Evolutionary conservation across 2,888 invertebrate species (phyloP), one percentile per base, ranked within the genome.

Genomic region (Belgica antarctica): DNA sequence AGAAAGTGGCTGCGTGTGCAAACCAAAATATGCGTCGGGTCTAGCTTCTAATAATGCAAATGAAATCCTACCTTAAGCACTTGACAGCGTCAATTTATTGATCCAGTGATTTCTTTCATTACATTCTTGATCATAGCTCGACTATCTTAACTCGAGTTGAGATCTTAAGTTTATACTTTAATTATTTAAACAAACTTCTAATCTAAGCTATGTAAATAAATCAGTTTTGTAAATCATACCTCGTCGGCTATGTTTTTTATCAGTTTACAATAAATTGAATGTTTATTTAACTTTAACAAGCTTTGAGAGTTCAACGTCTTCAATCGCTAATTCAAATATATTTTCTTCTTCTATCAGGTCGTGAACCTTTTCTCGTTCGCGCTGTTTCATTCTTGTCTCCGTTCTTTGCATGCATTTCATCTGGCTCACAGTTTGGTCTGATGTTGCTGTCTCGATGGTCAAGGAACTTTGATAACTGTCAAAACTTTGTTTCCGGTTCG

Each of bases 1-100:
- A 25, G 94, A 95, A 79, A 94, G 92, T 75, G 94, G 94, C n/a
- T 95, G 94, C 78, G 92, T 93, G 27, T 95, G 94, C 79, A 88
- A 89, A 75, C 85, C 86, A 8, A 81, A 81, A 73, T 81, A 81
- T 72, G 79, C 81, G 36, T 78, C 79, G 74, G 34, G 68, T 12
- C 4, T 19, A 22, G 24, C 47, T 8, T 47, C 27, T 19, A 28
- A 24, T 1, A 22, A 57, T n/a, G 68, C 57, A 12, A 27, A 28
- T 17, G 68, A 68, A 28, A 28, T 68, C 12, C 52, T 68, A 19
- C 68, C 68, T 8, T 68, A 24, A 68, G 52, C 4, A 52, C 3
- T n/a, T 17, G 19, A 52, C 4, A 19, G 34, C 34, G 12, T 8
- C 36, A 47, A 27, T 66, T 27, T 3, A 28, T 24, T n/a, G n/a